Percentiles rank a stretch among this genome's conserved stretches.
These are phyloP conservation scores for Tridacna gigas DNA, from an alignment of 2,888 invertebrate genomes.

Conservation along the genomic window DNA sequence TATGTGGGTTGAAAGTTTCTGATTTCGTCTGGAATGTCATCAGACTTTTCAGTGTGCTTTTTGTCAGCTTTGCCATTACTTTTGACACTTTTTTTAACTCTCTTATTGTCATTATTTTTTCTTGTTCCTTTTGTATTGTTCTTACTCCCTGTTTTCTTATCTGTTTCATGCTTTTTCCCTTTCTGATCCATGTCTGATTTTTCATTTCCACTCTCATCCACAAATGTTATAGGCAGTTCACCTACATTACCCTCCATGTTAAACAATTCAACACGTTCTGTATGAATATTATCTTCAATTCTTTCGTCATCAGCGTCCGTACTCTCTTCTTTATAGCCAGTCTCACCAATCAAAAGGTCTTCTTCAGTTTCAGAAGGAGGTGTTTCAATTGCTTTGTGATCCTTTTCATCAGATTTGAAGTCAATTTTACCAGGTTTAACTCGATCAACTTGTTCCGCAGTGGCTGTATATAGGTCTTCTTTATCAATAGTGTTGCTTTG, in stretches of 20 bases:
- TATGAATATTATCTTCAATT: neutral
- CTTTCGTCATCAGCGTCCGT: neutral
- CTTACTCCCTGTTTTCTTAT: neutral
- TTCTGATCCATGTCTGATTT: neutral
- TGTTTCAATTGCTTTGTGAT: neutral
- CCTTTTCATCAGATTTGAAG: neutral
- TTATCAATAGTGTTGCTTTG: neutral
- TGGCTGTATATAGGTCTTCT: neutral
- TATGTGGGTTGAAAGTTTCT: conserved; percentile 74
- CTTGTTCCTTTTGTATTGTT: neutral
- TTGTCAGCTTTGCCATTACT: neutral
- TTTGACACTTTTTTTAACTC: neutral
- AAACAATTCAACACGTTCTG: conserved; percentile 33
- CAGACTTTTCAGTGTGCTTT: neutral
- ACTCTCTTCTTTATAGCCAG: neutral
- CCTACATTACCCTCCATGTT: conserved; percentile 16
- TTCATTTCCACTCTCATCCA: neutral
- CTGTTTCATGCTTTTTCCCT: neutral
- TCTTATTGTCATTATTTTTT: conserved; percentile 10
- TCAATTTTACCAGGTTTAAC: neutral
- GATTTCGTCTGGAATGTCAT: conserved; percentile 65
- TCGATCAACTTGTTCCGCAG: too few species aligned
- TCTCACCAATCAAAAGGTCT: conserved; percentile 29
- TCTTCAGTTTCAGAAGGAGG: neutral
- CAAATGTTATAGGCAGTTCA: conserved; percentile 15